Base-by-base conservation (phyloP, 2,113 vertebrate species). In the Oncorhynchus mykiss region DNA sequence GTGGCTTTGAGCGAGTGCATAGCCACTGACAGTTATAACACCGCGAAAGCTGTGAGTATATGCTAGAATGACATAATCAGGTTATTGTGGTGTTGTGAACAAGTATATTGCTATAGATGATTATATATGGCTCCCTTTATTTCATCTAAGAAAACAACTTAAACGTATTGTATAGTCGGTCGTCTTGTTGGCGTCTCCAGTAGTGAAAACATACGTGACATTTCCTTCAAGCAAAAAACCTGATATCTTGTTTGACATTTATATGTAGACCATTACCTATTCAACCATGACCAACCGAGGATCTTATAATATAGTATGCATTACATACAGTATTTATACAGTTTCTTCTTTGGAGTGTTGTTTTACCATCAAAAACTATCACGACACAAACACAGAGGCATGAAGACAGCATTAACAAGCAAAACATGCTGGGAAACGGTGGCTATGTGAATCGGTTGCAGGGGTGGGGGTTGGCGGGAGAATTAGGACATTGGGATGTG, bases 381-480 rank as follows among this genome's bases (percentile, higher is more conserved):
- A 14, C 65, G 29, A 31, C 25, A 14, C 65, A 67, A 29, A 67
- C 64, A 25, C 12, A 22, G n/a, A 3, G 45, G 31, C 20, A 67
- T 45, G 5, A 54, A 29, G 8, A 31, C 45, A 57, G 67, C 27
- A 31, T 62, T 78, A 48, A 14, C 27, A 60, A 13, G 16, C n/a
- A 22, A 74, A 39, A 9, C 77, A 79, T 74, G 76, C 51, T 54
- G 59, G 71, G 66, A n/a, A 73, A 24, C 25, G 31, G 16, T 31
- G 60, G n/a, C 8, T 45, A 45, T 45, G 39, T 24, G 39, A 75
- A 18, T 16, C 16, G 45, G 27, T 14, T 7, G 25, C 27, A 29
- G 49, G 75, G 31, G 20, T 18, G 4, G 64, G 48, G 34, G 62
- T 22, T 72, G 60, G 49, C 11, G 29, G 51, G 34, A 29, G 45